phyloP scores from a whole-genome alignment of 2,113 vertebrate species.

The Mola mola region DNA sequence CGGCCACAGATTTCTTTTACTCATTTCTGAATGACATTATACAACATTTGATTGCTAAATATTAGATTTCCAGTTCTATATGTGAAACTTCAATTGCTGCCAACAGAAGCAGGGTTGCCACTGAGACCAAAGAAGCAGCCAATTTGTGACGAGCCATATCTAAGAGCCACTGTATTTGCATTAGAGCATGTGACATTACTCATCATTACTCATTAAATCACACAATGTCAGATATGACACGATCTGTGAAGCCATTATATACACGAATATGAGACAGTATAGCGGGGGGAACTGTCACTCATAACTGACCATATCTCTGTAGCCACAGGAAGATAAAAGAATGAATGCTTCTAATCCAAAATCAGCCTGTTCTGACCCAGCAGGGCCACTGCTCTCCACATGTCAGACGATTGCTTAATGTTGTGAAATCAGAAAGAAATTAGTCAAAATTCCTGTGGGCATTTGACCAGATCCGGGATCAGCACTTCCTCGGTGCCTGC shows the following conservation, averaged over 20 bases:
- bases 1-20: background rate
- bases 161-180: conserved; percentile 1
- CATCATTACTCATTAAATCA: conserved; percentile 4
- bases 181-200: conserved; percentile 2
- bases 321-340: conserved; percentile 1
- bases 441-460: conserved; percentile 45
- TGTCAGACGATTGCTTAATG: conserved; percentile 9
- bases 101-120: background rate
- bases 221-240: background rate
- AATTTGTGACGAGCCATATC: conserved; percentile 7
- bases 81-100: background rate
- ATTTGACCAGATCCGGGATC: conserved; percentile 69
- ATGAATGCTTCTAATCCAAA: conserved; percentile 1
- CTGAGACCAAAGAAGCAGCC: conserved; percentile 9
- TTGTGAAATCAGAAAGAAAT: conserved; percentile 21
- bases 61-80: background rate
- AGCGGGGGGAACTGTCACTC: background rate
- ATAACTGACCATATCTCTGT: conserved; percentile 13
- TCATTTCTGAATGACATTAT: background rate
- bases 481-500: conserved; percentile 27
- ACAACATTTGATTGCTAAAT: background rate
- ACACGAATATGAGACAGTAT: background rate
- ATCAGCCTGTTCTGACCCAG: conserved; percentile 2
- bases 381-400: background rate
- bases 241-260: conserved; percentile 7